Base-by-base conservation (phyloP, 2,888 invertebrate species). In the Idaea biselata region DNA sequence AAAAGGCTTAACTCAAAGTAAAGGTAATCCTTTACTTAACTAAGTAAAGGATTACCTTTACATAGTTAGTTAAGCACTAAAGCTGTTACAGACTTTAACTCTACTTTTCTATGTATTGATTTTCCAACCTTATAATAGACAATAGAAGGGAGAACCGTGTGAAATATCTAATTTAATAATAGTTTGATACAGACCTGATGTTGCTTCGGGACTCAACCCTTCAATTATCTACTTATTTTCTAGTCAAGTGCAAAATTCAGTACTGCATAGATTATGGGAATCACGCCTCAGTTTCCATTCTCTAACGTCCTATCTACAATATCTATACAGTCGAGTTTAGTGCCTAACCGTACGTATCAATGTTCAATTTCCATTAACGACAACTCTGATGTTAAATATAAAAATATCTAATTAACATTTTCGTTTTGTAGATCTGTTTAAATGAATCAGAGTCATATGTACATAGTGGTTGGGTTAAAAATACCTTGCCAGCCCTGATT, bases 171-270 rank as follows among this genome's bases (percentile, higher is more conserved):
- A 75, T 73, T 69, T 72, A 68, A 83, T 77, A 44, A 76, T 63
- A 81, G 78, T 73, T 74, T 44, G 44, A 44, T 44, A 44, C 44
- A 8, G 77, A 78, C 73, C 69, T 62, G 67, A 71, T 70, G 71
- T 16, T 58, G 58, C 65, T 59, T 33, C 62, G 74, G 74, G 72
- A 76, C 69, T 67, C 67, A 44, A 58, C 66, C 65, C 74, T 87
- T 89, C 89, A 89, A 89, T 90, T 89, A 89, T 88, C 84, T 86
- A 79, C 75, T 80, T 82, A 86, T 83, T 83, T 76, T 81, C 75
- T 74, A 86, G 88, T 89, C 91, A 89, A 91, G 91, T 89, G 90
- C 87, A 86, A 83, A 89, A 90, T 87, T 89, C 86, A 81, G 83
- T 87, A 80, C 80, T 82, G 80, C 80, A 83, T 80, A 85, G 89